A percentile compares a stretch with the other conserved stretches of the same genome.
These are phyloP conservation scores for Gadopsis bispinosus DNA, from an alignment of 2,797 vertebrate species.

Conservation along the genomic window DNA sequence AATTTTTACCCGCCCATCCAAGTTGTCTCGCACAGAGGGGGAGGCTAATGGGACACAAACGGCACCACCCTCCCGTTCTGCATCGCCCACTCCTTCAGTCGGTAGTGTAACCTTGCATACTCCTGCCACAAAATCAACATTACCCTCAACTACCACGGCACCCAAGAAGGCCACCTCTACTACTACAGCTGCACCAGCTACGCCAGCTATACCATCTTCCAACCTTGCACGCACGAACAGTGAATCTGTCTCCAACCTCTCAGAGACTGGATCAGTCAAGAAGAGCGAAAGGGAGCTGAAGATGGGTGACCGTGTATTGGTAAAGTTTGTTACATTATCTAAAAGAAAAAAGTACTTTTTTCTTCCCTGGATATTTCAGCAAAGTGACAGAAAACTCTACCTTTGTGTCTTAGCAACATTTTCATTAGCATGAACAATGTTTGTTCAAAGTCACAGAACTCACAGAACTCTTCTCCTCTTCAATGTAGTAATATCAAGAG, in stretches of 20 bases:
- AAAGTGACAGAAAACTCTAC: slow-evolving; percentile 10
- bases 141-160: slow-evolving; percentile 80
- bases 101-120: slow-evolving; percentile 85
- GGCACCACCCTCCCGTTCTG: slow-evolving; percentile 84
- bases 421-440: slow-evolving; percentile 12
- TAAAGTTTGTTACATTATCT: slow-evolving; percentile 77
- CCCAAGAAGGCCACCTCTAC: slow-evolving; percentile 80
- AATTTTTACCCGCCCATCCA: slow-evolving; percentile 97
- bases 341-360: background rate
- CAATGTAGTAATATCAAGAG: slow-evolving; percentile 35
- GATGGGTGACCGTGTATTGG: slow-evolving; percentile 95
- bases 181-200: slow-evolving; percentile 48
- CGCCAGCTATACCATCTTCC: slow-evolving; percentile 79
- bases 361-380: slow-evolving; percentile 6
- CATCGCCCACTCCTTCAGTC: slow-evolving; percentile 88
- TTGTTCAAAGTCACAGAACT: slow-evolving; percentile 37
- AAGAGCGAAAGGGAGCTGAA: slow-evolving; percentile 97
- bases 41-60: slow-evolving; percentile 91
- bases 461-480: background rate
- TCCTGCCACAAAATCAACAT: slow-evolving; percentile 70
- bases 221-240: slow-evolving; percentile 92
- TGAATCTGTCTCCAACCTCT: slow-evolving; percentile 96
- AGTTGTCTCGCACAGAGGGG: slow-evolving; percentile 91
- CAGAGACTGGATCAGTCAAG: slow-evolving; percentile 94
- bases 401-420: background rate